Conservation (phyloP, 2,797 vertebrate species). For the Pitangus sulphuratus region DNA sequence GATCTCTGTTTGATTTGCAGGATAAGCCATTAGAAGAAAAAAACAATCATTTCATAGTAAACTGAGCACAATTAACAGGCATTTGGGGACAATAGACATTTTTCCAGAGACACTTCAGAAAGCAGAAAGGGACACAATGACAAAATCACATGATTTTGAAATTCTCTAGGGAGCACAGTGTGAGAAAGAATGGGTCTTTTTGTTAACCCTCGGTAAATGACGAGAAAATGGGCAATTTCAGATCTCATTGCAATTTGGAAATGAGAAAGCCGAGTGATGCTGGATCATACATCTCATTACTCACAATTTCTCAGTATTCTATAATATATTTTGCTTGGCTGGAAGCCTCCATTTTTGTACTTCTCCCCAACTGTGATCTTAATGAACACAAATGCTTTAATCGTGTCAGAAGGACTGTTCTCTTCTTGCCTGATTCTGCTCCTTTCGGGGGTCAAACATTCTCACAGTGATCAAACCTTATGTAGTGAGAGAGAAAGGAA, state of each 20-base stretch:
- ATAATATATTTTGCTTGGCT: not conserved
- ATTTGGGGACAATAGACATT: slow-evolving; percentile 17
- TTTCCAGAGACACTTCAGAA: slow-evolving; percentile 24
- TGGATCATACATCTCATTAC: slow-evolving; percentile 12
- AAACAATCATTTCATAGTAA: slow-evolving; percentile 52
- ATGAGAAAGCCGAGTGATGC: slow-evolving; percentile 33
- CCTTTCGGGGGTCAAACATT: not conserved
- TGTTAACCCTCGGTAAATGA: not conserved
- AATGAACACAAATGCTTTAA: not conserved
- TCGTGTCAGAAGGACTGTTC: not conserved
- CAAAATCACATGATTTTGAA: slow-evolving; percentile 17
- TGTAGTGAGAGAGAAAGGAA: not conserved
- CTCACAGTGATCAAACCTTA: not conserved
- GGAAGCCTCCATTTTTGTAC: not conserved
- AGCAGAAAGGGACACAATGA: not conserved
- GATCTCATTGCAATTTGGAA: slow-evolving; percentile 21
- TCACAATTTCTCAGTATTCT: not conserved
- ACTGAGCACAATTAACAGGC: slow-evolving; percentile 44
- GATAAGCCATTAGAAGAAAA: not conserved
- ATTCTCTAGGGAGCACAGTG: not conserved
- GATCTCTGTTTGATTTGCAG: slow-evolving; percentile 24
- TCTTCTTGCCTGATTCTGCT: not conserved
- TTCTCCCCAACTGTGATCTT: not conserved
- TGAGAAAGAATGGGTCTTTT: slow-evolving; percentile 11
- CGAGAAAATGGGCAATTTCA: slow-evolving; percentile 7